A percentile compares a stretch with the other conserved stretches of the same genome.
These are phyloP conservation scores for Chrysogorgia sp. DNA, from an alignment of 92 coral and sea anemone genomes.

Conservation along the genomic window DNA sequence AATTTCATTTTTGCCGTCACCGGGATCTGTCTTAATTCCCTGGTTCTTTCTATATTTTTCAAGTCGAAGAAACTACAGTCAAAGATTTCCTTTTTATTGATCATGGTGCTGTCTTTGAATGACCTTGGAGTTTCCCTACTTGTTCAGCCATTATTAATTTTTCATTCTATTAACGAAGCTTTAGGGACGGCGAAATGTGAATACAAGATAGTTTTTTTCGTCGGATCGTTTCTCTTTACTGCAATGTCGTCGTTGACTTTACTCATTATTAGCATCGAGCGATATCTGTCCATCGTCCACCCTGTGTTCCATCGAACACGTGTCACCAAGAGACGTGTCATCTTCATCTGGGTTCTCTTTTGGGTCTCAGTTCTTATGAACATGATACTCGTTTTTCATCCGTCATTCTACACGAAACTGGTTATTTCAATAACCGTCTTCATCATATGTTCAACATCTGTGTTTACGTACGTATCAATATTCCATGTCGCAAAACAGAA, in stretches of 20 bases:
- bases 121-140: not conserved
- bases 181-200: not conserved
- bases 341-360: not conserved
- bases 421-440: not conserved
- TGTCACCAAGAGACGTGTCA: not conserved
- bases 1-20: not conserved
- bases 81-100: conserved; percentile 11
- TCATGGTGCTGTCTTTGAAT: conserved; percentile 17
- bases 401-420: not conserved
- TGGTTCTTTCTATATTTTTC: conserved; percentile 15
- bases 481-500: not conserved
- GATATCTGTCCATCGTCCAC: conserved; percentile 23
- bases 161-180: not conserved
- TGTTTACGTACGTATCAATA: not conserved
- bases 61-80: conserved; percentile 4
- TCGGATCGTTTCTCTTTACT: not conserved
- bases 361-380: not conserved
- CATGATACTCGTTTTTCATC: too few species aligned
- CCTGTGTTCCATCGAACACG: conserved; percentile 1
- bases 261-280: conserved; percentile 15
- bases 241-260: conserved; percentile 2
- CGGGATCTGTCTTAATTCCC: conserved; percentile 8
- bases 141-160: not conserved
- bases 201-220: not conserved
- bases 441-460: not conserved